phyloP scores from a whole-genome alignment of 2,888 invertebrate species.

The Mayetiola destructor region DNA sequence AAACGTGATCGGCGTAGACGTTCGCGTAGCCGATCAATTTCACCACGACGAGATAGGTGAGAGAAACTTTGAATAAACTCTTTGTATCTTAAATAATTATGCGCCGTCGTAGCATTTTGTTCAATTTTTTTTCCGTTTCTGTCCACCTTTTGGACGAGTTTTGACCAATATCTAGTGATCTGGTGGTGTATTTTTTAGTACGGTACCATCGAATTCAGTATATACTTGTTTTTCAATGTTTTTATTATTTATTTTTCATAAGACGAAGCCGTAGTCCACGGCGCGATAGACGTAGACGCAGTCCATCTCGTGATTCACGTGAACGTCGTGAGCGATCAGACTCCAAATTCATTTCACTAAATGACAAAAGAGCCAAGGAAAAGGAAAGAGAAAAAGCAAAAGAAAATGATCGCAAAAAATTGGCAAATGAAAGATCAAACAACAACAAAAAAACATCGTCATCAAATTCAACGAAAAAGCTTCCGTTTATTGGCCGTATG shows the following conservation, averaged over 20 bases:
- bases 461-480: constrained; percentile 39
- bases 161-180: too few species aligned
- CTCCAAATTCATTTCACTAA: too few species aligned
- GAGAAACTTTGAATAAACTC: background rate
- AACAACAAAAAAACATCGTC: constrained; percentile 19
- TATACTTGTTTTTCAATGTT: background rate
- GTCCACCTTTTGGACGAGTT: too few species aligned
- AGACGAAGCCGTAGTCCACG: constrained; percentile 19
- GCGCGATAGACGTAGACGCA: constrained; percentile 20
- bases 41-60: constrained; percentile 17
- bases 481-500: constrained; percentile 76
- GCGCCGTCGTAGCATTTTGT: too few species aligned
- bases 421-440: constrained; percentile 23
- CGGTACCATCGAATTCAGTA: too few species aligned
- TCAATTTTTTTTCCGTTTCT: too few species aligned
- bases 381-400: constrained; percentile 16
- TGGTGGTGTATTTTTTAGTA: too few species aligned
- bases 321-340: constrained; percentile 24
- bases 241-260: constrained; percentile 16
- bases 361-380: too few species aligned
- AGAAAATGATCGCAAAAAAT: constrained; percentile 17
- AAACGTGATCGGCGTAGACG: constrained; percentile 22
- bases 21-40: constrained; percentile 19
- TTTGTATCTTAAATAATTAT: too few species aligned
- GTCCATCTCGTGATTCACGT: constrained; percentile 23